These are phyloP conservation scores for Penaeus japonicus DNA, from an alignment of 1,140 invertebrate species.

Conservation along the genomic window DNA sequence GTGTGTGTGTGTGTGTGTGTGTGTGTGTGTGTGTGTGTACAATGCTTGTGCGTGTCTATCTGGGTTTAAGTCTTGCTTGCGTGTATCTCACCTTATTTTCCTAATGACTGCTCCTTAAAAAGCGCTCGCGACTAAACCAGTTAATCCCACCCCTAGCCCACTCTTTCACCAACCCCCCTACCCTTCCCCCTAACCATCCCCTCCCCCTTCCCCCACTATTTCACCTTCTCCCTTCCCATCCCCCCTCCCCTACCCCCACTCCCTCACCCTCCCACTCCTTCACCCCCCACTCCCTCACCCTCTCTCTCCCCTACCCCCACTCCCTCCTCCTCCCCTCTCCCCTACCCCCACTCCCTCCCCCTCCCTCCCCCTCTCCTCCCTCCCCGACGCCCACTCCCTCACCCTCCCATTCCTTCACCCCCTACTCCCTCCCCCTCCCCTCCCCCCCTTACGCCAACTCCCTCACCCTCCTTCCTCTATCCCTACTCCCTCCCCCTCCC, in stretches of 20 bases:
- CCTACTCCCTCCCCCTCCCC: neutral
- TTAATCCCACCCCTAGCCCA: too few species aligned
- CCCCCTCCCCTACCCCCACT: neutral
- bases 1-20: too few species aligned
- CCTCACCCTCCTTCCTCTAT: neutral
- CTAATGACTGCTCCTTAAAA: too few species aligned
- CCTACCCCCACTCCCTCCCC: too few species aligned
- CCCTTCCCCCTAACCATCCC: neutral
- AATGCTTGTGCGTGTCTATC: too few species aligned
- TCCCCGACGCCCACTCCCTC: neutral
- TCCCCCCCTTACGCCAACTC: neutral
- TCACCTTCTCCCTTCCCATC: neutral
- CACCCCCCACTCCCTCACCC: too few species aligned
- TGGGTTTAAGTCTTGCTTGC: too few species aligned
- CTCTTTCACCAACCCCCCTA: neutral
- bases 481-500: neutral
- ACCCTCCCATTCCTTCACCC: neutral
- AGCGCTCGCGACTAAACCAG: too few species aligned
- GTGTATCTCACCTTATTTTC: too few species aligned
- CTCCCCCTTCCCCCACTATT: neutral
- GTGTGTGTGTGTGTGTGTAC: too few species aligned
- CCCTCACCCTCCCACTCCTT: neutral
- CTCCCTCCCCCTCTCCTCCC: neutral
- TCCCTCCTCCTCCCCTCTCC: too few species aligned
- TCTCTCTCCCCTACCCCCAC: neutral